Evolutionary conservation across 2,888 invertebrate genomes (phyloP), one percentile per base, ranked within the genome.

Genomic region (Tetragnatha montana): DNA sequence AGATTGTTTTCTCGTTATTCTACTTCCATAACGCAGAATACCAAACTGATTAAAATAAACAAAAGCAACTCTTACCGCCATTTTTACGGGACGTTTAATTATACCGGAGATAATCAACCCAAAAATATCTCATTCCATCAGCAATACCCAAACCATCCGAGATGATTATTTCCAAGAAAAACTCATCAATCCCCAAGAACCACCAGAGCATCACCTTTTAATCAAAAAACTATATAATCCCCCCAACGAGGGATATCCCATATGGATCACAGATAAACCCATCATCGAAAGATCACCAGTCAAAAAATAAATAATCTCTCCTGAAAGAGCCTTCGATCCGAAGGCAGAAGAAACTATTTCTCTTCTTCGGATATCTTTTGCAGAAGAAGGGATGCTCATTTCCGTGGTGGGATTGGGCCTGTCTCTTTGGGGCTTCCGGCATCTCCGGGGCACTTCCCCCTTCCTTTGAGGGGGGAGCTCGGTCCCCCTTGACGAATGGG

Each of bases 351-450:
- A 7, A 8, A 60, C 60, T 17, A 60, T 60, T 60, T 60, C 17
- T 60, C 60, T 60, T 60, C 17, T 17, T 60, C 17, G 8, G 10
- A 17, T 51, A 51, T 78, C 78, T 60, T 22, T 35, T 35, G 35
- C 35, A 35, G 35, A 17, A 51, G 17, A 51, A 81, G 81, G 71
- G 50, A 35, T 75, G 75, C 83, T 83, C 83, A 83, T 83, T 83
- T 83, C 83, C 83, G 60, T 83, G 69, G 83, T 75, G 83, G 83
- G 68, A 74, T 83, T 75, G 75, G 75, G 19, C 69, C 80, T 81
- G 80, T 81, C 80, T 81, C 80, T 49, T 81, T 69, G 7, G 80
- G 80, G 69, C 80, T 81, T 69, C n/a, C 69, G 69, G 35, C 47
- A 70, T 69, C 80, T 81, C 70, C 80, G 69, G 80, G 80, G 35